phyloP scores from a whole-genome alignment of 1,140 invertebrate species.

The Diabrotica virgifera region DNA sequence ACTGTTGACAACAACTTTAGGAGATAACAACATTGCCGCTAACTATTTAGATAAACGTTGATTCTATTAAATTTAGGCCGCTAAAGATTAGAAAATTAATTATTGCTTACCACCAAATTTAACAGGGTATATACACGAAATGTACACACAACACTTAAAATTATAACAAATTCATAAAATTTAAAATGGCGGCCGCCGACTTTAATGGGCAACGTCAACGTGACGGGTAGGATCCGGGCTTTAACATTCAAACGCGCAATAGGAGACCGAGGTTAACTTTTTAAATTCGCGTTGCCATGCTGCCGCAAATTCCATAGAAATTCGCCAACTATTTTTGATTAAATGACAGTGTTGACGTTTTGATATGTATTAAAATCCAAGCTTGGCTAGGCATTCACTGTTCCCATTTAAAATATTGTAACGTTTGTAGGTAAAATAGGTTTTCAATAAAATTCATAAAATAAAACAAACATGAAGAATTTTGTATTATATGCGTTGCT shows the following conservation, averaged over 20 bases:
- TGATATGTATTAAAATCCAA: too few relatives aligned
- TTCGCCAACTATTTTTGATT: too few relatives aligned
- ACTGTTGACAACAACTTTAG: not conserved
- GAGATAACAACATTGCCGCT: not conserved
- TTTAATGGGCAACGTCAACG: conserved; percentile 68
- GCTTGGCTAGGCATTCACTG: too few relatives aligned
- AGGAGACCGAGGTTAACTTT: conserved; percentile 48
- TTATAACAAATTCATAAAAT: conserved; percentile 41
- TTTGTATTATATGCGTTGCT: too few relatives aligned
- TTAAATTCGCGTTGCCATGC: conserved; percentile 11
- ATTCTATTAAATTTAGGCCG: too few relatives aligned
- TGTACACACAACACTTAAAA: conserved; percentile 36
- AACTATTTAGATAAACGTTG: too few relatives aligned
- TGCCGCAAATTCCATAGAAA: not conserved
- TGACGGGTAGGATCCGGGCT: conserved; percentile 64
- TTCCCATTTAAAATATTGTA: too few relatives aligned
- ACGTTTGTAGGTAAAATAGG: too few relatives aligned
- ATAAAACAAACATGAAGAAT: too few relatives aligned
- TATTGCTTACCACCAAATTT: conserved; percentile 12
- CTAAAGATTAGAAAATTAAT: not conserved
- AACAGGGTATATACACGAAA: conserved; percentile 18
- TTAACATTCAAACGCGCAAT: conserved; percentile 62
- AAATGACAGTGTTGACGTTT: too few relatives aligned
- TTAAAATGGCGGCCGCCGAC: conserved; percentile 68
- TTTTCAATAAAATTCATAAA: too few relatives aligned